phyloP scores from a whole-genome alignment of 2,113 vertebrate genomes.

The Cottus gobio region DNA sequence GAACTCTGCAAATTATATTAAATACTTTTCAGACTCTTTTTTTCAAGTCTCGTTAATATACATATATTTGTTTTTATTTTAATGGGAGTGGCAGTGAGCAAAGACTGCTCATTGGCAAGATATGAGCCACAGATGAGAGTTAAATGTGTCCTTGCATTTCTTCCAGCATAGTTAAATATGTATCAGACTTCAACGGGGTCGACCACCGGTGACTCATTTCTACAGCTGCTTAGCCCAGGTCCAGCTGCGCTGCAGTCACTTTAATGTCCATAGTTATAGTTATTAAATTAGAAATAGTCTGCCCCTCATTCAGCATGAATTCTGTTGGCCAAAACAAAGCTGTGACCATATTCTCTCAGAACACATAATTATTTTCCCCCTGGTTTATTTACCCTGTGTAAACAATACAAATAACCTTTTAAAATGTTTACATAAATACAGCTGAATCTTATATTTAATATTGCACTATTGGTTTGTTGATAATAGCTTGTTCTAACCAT shows the following conservation, averaged over 20 bases:
- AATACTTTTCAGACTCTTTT: background rate
- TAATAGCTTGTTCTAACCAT: background rate
- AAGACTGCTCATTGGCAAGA: background rate
- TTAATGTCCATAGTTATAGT: background rate
- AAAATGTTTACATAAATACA: background rate
- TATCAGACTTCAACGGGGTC: too few relatives aligned
- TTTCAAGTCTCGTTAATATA: constrained; percentile 1
- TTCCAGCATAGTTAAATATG: background rate
- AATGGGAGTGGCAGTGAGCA: background rate
- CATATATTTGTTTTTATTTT: background rate
- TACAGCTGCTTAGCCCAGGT: background rate
- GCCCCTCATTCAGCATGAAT: background rate
- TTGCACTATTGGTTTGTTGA: background rate
- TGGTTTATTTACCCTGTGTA: background rate
- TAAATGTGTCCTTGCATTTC: background rate
- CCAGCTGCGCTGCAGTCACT: background rate
- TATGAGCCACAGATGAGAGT: background rate
- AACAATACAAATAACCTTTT: background rate
- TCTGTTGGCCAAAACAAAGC: background rate
- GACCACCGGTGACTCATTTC: background rate
- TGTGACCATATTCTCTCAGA: background rate
- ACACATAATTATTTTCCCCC: background rate
- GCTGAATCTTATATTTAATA: background rate
- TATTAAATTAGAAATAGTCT: background rate
- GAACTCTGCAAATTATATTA: background rate